phyloP scores from a whole-genome alignment of 2,113 vertebrate genomes.

The Platycercus adscitus region DNA sequence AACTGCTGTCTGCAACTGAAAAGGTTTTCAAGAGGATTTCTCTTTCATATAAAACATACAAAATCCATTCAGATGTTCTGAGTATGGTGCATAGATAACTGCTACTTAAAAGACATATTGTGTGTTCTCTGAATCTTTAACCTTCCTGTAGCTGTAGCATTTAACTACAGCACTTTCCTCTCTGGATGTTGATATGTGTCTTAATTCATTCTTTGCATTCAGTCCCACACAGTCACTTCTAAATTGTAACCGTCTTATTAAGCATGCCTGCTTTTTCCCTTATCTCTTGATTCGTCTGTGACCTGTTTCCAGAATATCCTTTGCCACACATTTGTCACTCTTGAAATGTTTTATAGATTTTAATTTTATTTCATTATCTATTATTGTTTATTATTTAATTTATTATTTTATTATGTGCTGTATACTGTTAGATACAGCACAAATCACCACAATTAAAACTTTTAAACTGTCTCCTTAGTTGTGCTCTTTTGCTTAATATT shows the following conservation, averaged over 20 bases:
- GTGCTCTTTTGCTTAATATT: background rate
- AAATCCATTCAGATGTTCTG: background rate
- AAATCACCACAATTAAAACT: background rate
- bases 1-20: background rate
- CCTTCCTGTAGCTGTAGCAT: background rate
- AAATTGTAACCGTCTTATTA: background rate
- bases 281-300: background rate
- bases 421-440: background rate
- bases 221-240: background rate
- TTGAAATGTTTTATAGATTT: background rate
- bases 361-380: background rate
- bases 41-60: background rate
- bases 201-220: background rate
- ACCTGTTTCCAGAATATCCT: background rate
- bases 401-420: background rate
- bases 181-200: background rate
- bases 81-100: background rate
- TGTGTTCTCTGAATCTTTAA: background rate
- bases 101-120: background rate
- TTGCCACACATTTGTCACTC: background rate
- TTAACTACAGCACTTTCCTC: background rate
- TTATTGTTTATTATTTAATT: background rate
- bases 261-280: background rate
- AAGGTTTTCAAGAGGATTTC: slow-evolving; percentile 1
- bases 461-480: background rate